A percentile compares a stretch with the other conserved stretches of the same genome.
Evolutionary conservation across 2,797 vertebrate genomes (phyloP).

Genomic region (Coracias cyanogaster): DNA sequence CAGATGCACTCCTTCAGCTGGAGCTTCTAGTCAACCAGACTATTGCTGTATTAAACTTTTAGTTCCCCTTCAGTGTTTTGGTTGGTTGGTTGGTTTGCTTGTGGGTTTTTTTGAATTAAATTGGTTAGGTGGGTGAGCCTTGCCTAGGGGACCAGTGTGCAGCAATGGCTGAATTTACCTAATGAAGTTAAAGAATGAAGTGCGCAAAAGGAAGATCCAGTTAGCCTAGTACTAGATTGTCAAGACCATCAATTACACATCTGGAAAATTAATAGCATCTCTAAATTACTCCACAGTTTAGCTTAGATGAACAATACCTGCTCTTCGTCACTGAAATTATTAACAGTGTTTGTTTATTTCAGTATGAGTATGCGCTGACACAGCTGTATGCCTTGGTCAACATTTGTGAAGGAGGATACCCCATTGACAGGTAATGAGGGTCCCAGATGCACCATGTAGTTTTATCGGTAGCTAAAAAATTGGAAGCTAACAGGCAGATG

Average conservation of each 20-base stretch:
- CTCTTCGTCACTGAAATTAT: background rate
- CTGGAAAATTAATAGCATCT: background rate
- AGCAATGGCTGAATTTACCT: background rate
- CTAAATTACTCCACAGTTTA: background rate
- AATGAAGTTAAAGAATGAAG: background rate
- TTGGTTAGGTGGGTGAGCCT: background rate
- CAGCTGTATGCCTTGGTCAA: conserved; percentile 93
- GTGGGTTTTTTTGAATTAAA: background rate
- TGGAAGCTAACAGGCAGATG: background rate
- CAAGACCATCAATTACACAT: background rate
- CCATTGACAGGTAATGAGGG: conserved; percentile 83
- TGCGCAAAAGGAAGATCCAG: background rate
- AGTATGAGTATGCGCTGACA: conserved; percentile 93
- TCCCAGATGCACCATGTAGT: background rate
- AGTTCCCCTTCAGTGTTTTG: background rate
- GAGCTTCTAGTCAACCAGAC: background rate
- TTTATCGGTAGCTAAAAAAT: background rate
- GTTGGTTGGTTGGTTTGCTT: background rate
- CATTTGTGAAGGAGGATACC: conserved; percentile 88
- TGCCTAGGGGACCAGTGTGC: background rate
- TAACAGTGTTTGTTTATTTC: conserved; percentile 67
- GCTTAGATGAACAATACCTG: background rate
- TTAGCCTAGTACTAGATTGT: background rate
- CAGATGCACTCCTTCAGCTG: background rate
- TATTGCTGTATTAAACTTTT: background rate